Evolutionary conservation across 2,797 vertebrate species (phyloP), one percentile per base, ranked within the genome.

Genomic region (Myotis pilosus): DNA sequence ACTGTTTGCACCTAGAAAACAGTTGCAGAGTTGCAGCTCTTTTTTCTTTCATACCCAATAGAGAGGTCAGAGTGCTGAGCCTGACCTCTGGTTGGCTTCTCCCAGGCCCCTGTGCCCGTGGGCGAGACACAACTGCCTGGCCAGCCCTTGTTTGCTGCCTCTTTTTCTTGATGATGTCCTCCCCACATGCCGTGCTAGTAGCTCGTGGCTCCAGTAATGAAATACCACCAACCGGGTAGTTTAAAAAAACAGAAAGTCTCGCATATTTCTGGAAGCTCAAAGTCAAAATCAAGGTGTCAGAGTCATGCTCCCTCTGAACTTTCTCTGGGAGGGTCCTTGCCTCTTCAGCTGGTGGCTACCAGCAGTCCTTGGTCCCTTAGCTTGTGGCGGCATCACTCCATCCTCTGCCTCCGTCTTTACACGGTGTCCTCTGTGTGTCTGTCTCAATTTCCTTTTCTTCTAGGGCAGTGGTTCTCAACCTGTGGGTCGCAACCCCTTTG

Each of bases 131-230:
- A 12, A 33, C 55, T 36, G 2, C 25, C 6, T 9, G 87, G 30
- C 51, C 6, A 8, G 28, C 15, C 22, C 3, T 3, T 17, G 8
- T 55, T 47, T 47, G 4, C 33, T 1, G 10, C 12, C 41, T 83
- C 0, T 30, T 57, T 22, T 41, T 36, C 44, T 44, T 5, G 19
- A 38, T 17, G 33, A 25, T 1, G 0, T 25, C 22, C 23, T 74
- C 41, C 17, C 15, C n/a, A 20, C 2, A 0, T 2, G 15, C 6
- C 2, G 10, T 38, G 17, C 62, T 41, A 30, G n/a, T 25, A 25
- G 47, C 62, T 53, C 38, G 20, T 6, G 53, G n/a, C 17, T 30
- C 19, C 9, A 23, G 72, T 23, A 10, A 44, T 22, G 25, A 20
- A 53, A 38, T 28, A 4, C 62, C 11, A 12, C 12, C 1, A 13